Conservation (phyloP, 2,113 vertebrate genomes). For the Capreolus pygargus region DNA sequence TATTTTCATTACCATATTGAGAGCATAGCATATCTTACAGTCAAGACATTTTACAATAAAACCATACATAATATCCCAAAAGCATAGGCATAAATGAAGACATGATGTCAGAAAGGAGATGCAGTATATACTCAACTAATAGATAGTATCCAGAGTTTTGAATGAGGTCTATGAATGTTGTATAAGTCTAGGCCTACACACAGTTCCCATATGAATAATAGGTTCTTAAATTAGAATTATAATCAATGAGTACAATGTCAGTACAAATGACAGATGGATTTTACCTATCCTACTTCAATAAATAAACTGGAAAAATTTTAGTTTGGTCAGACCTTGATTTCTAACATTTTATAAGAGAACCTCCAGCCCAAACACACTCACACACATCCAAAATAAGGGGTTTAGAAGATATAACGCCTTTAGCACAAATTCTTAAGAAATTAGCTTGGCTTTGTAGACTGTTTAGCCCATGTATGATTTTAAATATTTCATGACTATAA, state of each 20-base stretch:
- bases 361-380: neutral
- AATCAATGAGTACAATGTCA: slow-evolving; percentile 53
- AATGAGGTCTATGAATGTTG: slow-evolving; percentile 28
- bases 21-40: neutral
- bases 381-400: neutral
- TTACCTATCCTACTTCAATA: slow-evolving; percentile 58
- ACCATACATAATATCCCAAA: neutral
- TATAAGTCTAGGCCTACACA: neutral
- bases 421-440: neutral
- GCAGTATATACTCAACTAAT: neutral
- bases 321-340: slow-evolving; percentile 57
- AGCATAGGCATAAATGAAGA: slow-evolving; percentile 15
- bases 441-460: neutral
- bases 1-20: neutral
- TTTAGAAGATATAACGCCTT: neutral
- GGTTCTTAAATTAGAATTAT: slow-evolving; percentile 70
- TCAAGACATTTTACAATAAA: neutral
- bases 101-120: slow-evolving; percentile 23
- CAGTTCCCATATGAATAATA: slow-evolving; percentile 69
- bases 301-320: slow-evolving; percentile 61
- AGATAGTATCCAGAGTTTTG: neutral
- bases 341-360: neutral
- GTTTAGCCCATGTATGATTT: neutral
- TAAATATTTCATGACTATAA: neutral
- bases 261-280: slow-evolving; percentile 67